Evolutionary conservation across 2,797 vertebrate genomes (phyloP).

Genomic region (Chiroxiphia lanceolata): DNA sequence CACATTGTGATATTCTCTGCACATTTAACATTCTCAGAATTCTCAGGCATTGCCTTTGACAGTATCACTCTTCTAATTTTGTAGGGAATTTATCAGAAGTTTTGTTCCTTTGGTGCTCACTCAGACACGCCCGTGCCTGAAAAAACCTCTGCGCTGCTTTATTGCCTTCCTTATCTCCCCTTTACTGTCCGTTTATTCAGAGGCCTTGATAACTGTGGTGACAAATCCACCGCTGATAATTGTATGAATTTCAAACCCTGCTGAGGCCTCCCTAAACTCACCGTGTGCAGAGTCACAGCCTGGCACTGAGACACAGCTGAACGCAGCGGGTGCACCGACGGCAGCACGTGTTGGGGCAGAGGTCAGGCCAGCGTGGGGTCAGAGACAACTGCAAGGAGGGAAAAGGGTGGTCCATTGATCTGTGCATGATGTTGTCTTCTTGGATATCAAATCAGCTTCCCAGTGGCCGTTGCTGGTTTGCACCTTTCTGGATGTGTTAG

Average conservation of each 20-base stretch:
- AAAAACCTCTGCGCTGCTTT: neutral
- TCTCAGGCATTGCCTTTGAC: neutral
- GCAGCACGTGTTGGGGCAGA: rapidly evolving
- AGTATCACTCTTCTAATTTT: neutral
- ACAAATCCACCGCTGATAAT: neutral
- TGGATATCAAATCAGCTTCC: neutral
- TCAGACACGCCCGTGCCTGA: neutral
- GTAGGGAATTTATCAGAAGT: neutral
- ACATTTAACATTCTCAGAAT: neutral
- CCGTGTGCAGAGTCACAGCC: neutral
- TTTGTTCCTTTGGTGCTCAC: neutral
- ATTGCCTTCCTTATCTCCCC: neutral
- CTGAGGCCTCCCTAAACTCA: neutral
- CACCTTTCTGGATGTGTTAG: slow-evolving; percentile 5
- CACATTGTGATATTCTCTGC: neutral
- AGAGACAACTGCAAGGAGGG: neutral
- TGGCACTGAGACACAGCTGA: neutral
- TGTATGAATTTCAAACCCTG: neutral
- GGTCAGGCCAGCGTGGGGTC: neutral
- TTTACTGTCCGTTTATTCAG: neutral
- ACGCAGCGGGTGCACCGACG: neutral
- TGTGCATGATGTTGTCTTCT: neutral
- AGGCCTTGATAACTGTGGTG: neutral
- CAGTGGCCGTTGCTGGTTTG: neutral
- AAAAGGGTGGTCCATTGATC: rapidly evolving